Base-by-base conservation (phyloP, 2,797 vertebrate genomes). In the Propithecus deckenii region DNA sequence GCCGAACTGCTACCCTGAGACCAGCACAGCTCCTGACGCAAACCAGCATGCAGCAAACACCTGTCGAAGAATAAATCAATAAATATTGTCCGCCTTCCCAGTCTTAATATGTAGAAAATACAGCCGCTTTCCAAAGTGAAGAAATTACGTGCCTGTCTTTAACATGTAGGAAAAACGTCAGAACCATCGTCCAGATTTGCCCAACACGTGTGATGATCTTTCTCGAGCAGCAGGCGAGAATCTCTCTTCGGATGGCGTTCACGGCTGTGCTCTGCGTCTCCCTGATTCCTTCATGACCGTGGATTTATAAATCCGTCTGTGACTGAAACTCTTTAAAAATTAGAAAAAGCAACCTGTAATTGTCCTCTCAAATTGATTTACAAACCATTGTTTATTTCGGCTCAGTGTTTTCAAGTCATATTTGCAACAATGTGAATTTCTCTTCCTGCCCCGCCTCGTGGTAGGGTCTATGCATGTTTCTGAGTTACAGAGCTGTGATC, bases 341-440 rank as follows among this genome's bases (percentile, higher is more conserved):
- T 79, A 15, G 55, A 59, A 91, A 95, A 80, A 83, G 30, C 71
- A 38, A 63, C 41, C 5, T 83, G 9, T 41, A 35, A 17, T 65
- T 92, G 43, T 87, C 41, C 10, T 94, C 78, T 91, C 38, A 84
- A 91, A 63, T 35, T 74, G 43, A 91, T 84, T 91, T 74, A 84
- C 9, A 91, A 88, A 12, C 3, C 5, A 20, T 38, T 55, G 46
- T 83, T 90, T 43, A 65, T 81, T 61, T 94, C 41, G 76, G 11
- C 38, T 76, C n/a, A 14, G 9, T 48, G 20, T 61, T 86, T 94
- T 86, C 52, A 85, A 61, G 25, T 67, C 9, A 55, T 32, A 32
- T 46, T 57, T 13, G 35, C 15, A 67, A 23, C 20, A 25, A 32
- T 28, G 35, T 67, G 28, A 50, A 22, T 38, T 63, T 90, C 57